Evolutionary conservation across 2,888 invertebrate species (phyloP).

Genomic region (Horisme vitalbata): DNA sequence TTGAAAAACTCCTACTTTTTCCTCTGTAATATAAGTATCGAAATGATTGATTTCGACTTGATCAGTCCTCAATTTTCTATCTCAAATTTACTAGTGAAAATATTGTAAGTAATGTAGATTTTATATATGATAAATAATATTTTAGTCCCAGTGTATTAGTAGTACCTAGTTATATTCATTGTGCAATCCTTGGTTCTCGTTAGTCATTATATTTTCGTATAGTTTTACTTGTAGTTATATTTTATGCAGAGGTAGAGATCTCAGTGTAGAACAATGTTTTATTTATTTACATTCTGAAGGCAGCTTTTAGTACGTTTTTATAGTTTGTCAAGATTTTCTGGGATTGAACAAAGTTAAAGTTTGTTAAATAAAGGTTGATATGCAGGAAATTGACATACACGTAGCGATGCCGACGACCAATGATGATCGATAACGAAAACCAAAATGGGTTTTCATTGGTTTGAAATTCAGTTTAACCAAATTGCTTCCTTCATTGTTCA

Average conservation of each 20-base stretch:
- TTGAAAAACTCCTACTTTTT: background rate
- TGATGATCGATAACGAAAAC: no score
- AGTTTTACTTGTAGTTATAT: constrained; percentile 36
- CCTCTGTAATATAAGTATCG: constrained; percentile 13
- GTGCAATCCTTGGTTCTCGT: constrained; percentile 49
- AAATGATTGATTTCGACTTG: constrained; percentile 4
- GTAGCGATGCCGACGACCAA: no score
- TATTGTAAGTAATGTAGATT: constrained; percentile 47
- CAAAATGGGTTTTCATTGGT: no score
- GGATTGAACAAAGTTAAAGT: no score
- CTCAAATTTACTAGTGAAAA: constrained; percentile 31
- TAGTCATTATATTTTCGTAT: constrained; percentile 38
- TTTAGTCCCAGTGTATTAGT: constrained; percentile 34
- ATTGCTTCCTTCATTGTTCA: no score
- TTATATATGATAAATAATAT: constrained; percentile 50
- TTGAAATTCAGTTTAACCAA: no score
- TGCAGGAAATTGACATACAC: no score
- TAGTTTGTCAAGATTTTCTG: no score
- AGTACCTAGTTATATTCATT: constrained; percentile 27
- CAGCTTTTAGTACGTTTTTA: constrained; percentile 15
- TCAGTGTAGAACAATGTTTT: constrained; percentile 42
- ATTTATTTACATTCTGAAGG: constrained; percentile 22
- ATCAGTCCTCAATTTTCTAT: constrained; percentile 22
- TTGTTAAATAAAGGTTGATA: no score
- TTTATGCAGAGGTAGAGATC: constrained; percentile 41